Percentiles rank a stretch among this genome's conserved stretches.
phyloP scores from a whole-genome alignment of 2,797 vertebrate species.

The Syngnathus rostellatus region DNA sequence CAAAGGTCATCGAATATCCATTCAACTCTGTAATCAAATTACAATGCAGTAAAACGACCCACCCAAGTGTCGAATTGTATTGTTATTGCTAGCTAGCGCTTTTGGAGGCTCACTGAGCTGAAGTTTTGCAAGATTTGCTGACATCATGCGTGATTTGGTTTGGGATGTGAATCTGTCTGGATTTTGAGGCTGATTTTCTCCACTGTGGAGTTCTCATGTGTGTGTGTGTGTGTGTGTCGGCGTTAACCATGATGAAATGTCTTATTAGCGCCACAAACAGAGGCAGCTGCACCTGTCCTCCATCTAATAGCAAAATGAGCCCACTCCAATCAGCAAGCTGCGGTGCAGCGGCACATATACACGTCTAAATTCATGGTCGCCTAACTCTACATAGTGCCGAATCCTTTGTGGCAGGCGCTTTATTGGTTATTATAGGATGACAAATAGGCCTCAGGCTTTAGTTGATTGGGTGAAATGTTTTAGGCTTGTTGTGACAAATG shows the following conservation, averaged over 20 bases:
- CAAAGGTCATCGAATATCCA: background rate
- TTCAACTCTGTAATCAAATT: background rate
- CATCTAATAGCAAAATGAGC: constrained; percentile 70
- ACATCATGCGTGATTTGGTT: background rate
- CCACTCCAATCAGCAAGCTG: constrained; percentile 67
- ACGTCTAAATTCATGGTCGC: background rate
- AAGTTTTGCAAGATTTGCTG: background rate
- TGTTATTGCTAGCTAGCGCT: background rate
- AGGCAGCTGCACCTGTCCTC: constrained; percentile 69
- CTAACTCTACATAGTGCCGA: background rate
- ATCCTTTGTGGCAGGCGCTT: background rate
- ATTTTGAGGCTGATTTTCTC: background rate
- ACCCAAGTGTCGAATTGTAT: background rate
- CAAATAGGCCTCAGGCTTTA: background rate
- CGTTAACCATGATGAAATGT: constrained; percentile 71
- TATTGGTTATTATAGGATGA: background rate
- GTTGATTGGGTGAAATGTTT: background rate
- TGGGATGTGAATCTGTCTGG: background rate
- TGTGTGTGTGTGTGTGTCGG: constrained; percentile 21
- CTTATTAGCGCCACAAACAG: constrained; percentile 59
- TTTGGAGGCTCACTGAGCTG: background rate
- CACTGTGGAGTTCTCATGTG: background rate
- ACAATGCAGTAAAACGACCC: background rate
- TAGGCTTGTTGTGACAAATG: background rate
- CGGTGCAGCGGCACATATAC: constrained; percentile 33